Percentiles rank a stretch among this genome's conserved stretches.
These are phyloP conservation scores for Carcinoscorpius rotundicauda DNA, from an alignment of 1,140 invertebrate species.

Conservation along the genomic window DNA sequence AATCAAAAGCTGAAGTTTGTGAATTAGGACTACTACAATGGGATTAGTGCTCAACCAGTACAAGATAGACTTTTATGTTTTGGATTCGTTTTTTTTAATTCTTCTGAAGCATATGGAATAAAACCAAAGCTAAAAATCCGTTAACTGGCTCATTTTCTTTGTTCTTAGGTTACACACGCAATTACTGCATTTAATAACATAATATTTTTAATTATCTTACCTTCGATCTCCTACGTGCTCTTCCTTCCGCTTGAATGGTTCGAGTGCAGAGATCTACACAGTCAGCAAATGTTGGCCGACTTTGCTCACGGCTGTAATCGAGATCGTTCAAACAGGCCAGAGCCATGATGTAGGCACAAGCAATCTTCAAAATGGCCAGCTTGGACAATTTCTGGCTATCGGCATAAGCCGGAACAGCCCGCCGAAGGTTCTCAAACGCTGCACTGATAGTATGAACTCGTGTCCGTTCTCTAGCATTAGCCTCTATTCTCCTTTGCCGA, in stretches of 20 bases:
- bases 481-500: conserved; percentile 75
- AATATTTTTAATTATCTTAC: conserved; percentile 6
- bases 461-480: conserved; percentile 81
- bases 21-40: no score
- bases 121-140: no score
- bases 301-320: conserved; percentile 43
- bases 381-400: conserved; percentile 88
- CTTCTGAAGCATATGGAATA: no score
- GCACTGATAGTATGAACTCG: conserved; percentile 89
- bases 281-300: conserved; percentile 45
- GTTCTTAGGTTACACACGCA: no score
- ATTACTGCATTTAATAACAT: no score
- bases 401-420: conserved; percentile 74
- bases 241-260: conserved; percentile 84
- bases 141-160: no score
- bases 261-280: conserved; percentile 73
- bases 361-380: conserved; percentile 76
- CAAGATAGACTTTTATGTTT: no score
- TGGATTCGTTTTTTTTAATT: no score
- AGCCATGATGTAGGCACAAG: conserved; percentile 79
- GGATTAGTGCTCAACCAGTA: no score
- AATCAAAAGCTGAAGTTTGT: no score
- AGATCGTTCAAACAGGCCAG: conserved; percentile 52
- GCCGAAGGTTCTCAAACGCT: conserved; percentile 76
- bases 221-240: conserved; percentile 51